Base-by-base conservation (phyloP, 2,888 invertebrate genomes). In the Mesorhabditis spiculigera region DNA sequence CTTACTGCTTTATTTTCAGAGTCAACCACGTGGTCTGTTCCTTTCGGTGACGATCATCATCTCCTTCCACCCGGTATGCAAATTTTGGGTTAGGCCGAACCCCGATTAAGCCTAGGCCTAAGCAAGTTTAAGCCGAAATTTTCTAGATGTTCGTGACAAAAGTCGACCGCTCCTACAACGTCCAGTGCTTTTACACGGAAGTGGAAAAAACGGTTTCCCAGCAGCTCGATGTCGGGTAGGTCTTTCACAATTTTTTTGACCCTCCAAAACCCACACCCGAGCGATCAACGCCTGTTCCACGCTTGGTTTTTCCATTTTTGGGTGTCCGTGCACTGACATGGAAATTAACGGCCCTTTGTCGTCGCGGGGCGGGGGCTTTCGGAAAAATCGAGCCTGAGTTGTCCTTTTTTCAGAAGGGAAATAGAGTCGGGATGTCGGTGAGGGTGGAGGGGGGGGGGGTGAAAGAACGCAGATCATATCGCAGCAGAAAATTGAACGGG, bases 171-270 rank as follows among this genome's bases (percentile, higher is more conserved):
- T 81, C 82, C 5, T 82, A 81, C 68, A 79, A 80, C 69, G 78
- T 82, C 43, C 79, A 81, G 70, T 82, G 82, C 68, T 82, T 82
- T 71, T 82, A 82, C 67, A 76, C 80, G 16, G 81, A 82, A 68
- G 69, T 76, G 44, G 79, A 77, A 66, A 80, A 78, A 68, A 72
- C 74, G 5, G 81, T 82, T 13, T 78, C 78, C 6, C 78, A 80
- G 43, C 76, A 79, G 69, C 70, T 82, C 44, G 76, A 78, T 65
- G 81, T 81, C 65, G 73, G 74, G 78, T 78, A 43, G 43, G 67
- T 45, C 28, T 65, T 45, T 50, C 8, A 50, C n/a, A 50, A 1
- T 50, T 50, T n/a, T 50, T 50, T 10, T 50, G 58, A 2, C n/a
- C n/a, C 10, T 13, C 58, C n/a, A n/a, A 50, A 50, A 10, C 8